Percentiles rank a stretch among this genome's conserved stretches.
These are phyloP conservation scores for Leptopilina clavipes DNA, from an alignment of 1,140 invertebrate species.

Conservation along the genomic window DNA sequence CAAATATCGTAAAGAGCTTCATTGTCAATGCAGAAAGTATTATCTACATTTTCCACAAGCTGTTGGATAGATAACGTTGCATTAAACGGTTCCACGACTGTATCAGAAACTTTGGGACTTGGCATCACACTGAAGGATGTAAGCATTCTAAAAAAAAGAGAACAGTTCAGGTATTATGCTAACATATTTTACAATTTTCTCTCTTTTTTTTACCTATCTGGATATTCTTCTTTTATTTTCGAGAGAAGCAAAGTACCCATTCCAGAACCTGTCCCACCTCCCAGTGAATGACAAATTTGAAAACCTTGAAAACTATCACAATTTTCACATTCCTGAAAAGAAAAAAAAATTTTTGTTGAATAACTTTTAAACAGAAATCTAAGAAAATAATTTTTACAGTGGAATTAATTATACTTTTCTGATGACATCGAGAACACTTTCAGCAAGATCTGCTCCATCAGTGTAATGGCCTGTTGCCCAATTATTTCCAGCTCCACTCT, in stretches of 20 bases:
- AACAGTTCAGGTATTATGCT: background rate
- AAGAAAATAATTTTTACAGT: no score
- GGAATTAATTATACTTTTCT: slow-evolving; percentile 76
- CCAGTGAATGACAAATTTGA: slow-evolving; percentile 84
- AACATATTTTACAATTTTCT: background rate
- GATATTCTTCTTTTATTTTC: slow-evolving; percentile 87
- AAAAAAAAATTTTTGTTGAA: background rate
- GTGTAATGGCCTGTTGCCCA: slow-evolving; percentile 90
- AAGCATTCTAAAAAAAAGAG: background rate
- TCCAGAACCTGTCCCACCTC: slow-evolving; percentile 74
- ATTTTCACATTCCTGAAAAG: slow-evolving; percentile 82
- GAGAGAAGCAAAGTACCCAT: slow-evolving; percentile 84
- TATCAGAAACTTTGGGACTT: slow-evolving; percentile 72
- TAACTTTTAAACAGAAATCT: background rate
- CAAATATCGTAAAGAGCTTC: slow-evolving; percentile 78
- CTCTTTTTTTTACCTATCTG: slow-evolving; percentile 78
- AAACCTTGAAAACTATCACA: slow-evolving; percentile 91
- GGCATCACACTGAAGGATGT: background rate
- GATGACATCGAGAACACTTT: slow-evolving; percentile 86
- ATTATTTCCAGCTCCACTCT: slow-evolving; percentile 83
- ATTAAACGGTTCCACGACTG: slow-evolving; percentile 79
- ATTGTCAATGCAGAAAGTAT: slow-evolving; percentile 78
- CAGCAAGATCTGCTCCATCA: slow-evolving; percentile 77
- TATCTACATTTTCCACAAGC: slow-evolving; percentile 77
- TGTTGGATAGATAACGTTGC: slow-evolving; percentile 78